Evolutionary conservation across 2,888 invertebrate genomes (phyloP), one percentile per base, ranked within the genome.

Genomic region (Brenthis ino): DNA sequence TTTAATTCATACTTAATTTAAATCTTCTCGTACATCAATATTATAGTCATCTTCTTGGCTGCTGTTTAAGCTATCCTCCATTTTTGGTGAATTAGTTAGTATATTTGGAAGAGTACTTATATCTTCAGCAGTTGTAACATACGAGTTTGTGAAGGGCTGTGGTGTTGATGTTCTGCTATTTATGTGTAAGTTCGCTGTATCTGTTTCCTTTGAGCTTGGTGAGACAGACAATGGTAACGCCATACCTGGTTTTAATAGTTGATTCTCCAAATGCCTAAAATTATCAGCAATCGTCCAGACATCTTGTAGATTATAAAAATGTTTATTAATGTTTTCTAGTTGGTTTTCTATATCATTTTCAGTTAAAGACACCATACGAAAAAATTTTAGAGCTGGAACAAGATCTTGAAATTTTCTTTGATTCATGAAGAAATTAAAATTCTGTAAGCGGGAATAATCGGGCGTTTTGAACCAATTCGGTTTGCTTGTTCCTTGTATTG

Each of bases 221-320:
- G 28, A 33, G 16, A 6, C 12, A 33, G 33, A 60, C 28, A 50
- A 50, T 28, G 28, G n/a, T 28, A 58, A 24, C 14, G n/a, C n/a
- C 50, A 48, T 60, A 11, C 6, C n/a, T 60, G 58, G 48, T n/a
- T 50, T 60, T 12, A 2, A 60, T 24, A 60, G 48, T 24, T 50
- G 28, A 60, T 60, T 50, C 28, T 50, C 12, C 24, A 48, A 24
- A 47, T 24, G 24, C 28, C n/a, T 12, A n/a, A 60, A 28, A 60
- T 50, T 5, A 3, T 60, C 8, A 43, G 37, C 11, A 6, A 43
- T 60, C 8, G 12, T 24, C 48, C 24, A 24, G 6, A 3, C 20
- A 47, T 20, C 20, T 57, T 57, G 3, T 47, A 14, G 13, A 20
- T 6, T n/a, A 4, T 48, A 14, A 58, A 58, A 6, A n/a, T 24